These are phyloP conservation scores for Pogonognathellus flavescens DNA, from an alignment of 1,140 invertebrate species.

Conservation along the genomic window DNA sequence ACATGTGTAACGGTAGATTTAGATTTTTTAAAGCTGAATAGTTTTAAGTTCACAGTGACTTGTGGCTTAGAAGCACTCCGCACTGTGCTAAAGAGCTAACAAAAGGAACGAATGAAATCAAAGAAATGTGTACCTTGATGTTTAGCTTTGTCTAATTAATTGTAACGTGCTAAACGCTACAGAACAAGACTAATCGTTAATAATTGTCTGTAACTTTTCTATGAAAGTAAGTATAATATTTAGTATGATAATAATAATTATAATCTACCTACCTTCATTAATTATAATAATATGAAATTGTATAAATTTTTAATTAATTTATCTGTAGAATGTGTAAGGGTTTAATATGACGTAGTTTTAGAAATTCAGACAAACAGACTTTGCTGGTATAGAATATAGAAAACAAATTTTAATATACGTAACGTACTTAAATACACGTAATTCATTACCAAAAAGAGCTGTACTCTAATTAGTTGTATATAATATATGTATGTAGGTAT, in stretches of 20 bases:
- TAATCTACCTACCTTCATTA: no score
- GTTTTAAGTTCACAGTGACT: background rate
- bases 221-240: background rate
- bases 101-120: constrained; percentile 5
- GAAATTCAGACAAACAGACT: constrained; percentile 25
- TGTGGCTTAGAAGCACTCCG: background rate
- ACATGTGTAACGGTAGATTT: no score
- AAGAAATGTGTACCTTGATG: constrained; percentile 48
- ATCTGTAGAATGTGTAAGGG: background rate
- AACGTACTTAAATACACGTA: background rate
- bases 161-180: background rate
- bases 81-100: constrained; percentile 4
- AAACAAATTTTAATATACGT: constrained; percentile 29
- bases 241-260: no score
- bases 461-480: constrained; percentile 8
- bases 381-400: constrained; percentile 25
- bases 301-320: background rate
- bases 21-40: no score
- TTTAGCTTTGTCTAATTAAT: constrained; percentile 15
- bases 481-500: background rate
- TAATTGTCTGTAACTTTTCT: constrained; percentile 8
- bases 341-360: background rate
- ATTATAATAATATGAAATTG: background rate
- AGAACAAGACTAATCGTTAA: constrained; percentile 46
- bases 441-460: constrained; percentile 50